A percentile compares a stretch with the other conserved stretches of the same genome.
phyloP scores from a whole-genome alignment of 37 sponge, comb jelly and placozoan species.

The Haliclona indistincta region DNA sequence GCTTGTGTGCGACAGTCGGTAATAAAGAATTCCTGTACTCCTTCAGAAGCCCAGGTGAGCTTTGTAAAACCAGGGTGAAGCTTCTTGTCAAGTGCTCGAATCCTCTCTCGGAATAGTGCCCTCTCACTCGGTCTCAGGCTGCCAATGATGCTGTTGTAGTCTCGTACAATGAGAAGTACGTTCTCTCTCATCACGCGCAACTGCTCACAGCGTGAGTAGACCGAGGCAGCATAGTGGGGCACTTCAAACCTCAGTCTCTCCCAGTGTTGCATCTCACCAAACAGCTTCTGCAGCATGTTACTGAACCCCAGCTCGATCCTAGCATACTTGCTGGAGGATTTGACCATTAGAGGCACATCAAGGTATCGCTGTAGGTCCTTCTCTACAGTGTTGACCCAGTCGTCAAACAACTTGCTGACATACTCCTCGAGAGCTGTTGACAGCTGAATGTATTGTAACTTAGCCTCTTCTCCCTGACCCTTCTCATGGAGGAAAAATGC shows the following conservation, averaged over 20 bases:
- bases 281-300: constrained; percentile 80
- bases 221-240: constrained; percentile 90
- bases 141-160: constrained; percentile 93
- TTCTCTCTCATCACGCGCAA: constrained; percentile 92
- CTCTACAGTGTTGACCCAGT: constrained; percentile 87
- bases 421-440: constrained; percentile 90
- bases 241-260: constrained; percentile 96
- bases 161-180: constrained; percentile 90
- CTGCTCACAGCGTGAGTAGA: constrained; percentile 84
- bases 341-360: constrained; percentile 84
- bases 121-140: constrained; percentile 81
- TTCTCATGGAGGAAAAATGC: constrained; percentile 88
- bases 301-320: constrained; percentile 82
- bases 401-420: constrained; percentile 90
- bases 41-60: constrained; percentile 96
- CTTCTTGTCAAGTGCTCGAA: constrained; percentile 90
- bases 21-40: constrained; percentile 83
- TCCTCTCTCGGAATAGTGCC: constrained; percentile 87
- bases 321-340: constrained; percentile 18
- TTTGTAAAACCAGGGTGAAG: constrained; percentile 92
- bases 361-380: constrained; percentile 78
- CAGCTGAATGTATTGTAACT: constrained; percentile 77
- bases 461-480: constrained; percentile 87
- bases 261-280: constrained; percentile 95
- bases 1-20: constrained; percentile 88